Evolutionary conservation across 2,113 vertebrate species (phyloP), one percentile per base, ranked within the genome.

Genomic region (Malurus elegans): DNA sequence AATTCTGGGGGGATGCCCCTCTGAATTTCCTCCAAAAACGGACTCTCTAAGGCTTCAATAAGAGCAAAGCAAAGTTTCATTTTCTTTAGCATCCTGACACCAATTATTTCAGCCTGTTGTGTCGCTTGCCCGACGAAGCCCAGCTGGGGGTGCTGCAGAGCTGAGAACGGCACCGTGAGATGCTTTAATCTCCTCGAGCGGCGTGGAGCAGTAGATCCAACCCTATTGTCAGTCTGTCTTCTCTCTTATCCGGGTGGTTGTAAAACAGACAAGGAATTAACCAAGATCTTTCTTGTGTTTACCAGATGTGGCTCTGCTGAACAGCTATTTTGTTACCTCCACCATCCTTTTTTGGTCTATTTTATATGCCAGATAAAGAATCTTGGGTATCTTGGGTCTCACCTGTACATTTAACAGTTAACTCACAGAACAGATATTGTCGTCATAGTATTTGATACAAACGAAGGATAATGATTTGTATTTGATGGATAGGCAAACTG

Each of bases 131-230:
- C 26, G 16, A 28, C 19, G 16, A 12, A 76, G 60, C 60, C 95
- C 96, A 71, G 79, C 36, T 61, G 96, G 69, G 85, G 96, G 95
- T 60, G 93, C 90, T 86, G 79, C 72, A 86, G 96, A 80, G 64
- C 92, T 8, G 54, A 48, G 83, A n/a, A 89, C 1, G 6, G 45
- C 38, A 0, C 50, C 9, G 4, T 10, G 24, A 26, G 13, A 2
- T 1, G 47, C 69, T 5, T 18, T 5, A 0, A 45, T 4, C 20
- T 25, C 4, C 17, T 8, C 0, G 6, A 32, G 20, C 14, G 11
- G 2, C 0, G 3, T 8, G 5, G 13, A 58, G 36, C 70, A 2
- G 12, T 5, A 23, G 40, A 12, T 50, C 29, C 34, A 5, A 1
- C 25, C 31, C 15, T n/a, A 1, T 2, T 2, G 10, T 3, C 44